Evolutionary conservation across 2,797 vertebrate species (phyloP), one percentile per base, ranked within the genome.

Genomic region (Anniella stebbinsi): DNA sequence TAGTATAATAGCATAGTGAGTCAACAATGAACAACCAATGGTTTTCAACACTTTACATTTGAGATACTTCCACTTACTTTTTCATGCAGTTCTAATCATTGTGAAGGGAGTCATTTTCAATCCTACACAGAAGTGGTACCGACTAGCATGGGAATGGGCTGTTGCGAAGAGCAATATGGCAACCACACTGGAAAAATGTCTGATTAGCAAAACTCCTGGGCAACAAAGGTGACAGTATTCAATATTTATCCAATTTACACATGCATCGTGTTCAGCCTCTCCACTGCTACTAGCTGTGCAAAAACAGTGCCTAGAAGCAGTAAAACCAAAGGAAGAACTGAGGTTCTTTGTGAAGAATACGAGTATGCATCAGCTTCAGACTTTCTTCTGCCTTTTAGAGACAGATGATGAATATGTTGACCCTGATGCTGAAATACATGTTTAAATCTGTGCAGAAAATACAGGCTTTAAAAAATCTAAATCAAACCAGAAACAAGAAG

Each of bases 1-100:
- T 93, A 95, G 92, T 33, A 73, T 82, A 93, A 75, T 38, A 89
- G 84, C 25, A 75, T 23, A 83, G 81, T 1, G 30, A 69, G 76
- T 72, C 88, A 89, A 73, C 83, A 93, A 95, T 87, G 91, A 91
- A 93, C 93, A 93, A 90, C 87, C 76, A 89, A 80, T 67, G 85
- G 51, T 77, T 86, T 76, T 18, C 15, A 75, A 57, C 13, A 57
- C 80, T 78, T n/a, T 86, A 63, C 73, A 72, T 78, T 57, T 17
- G 51, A 60, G 51, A 87, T 80, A 82, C n/a, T 48, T 85, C 69
- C 84, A 54, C 70, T 90, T 80, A 60, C 67, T 82, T 73, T 86
- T 15, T 41, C 38, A n/a, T 54, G 8, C 30, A 45, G 13, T 0
- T 3, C 80, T 87, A 87, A 30, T 41, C 1, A 15, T 0, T 4